phyloP scores from a whole-genome alignment of 2,888 invertebrate genomes.

The Spicauda simplicius region DNA sequence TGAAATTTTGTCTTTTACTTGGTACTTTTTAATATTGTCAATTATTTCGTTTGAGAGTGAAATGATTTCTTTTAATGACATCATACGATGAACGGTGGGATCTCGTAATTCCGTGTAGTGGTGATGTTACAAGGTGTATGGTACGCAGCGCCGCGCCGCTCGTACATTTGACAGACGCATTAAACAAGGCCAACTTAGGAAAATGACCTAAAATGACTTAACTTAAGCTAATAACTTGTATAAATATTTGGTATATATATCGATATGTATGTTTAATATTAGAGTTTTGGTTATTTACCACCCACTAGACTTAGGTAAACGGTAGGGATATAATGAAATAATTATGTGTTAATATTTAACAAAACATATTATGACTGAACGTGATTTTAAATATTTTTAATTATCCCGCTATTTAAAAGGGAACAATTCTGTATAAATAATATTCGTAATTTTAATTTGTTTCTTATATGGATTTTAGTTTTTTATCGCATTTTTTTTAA shows the following conservation, averaged over 20 bases:
- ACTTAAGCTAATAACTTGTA: slow-evolving; percentile 85
- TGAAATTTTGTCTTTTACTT: slow-evolving; percentile 61
- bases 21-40: slow-evolving; percentile 54
- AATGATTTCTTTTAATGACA: slow-evolving; percentile 79
- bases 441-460: slow-evolving; percentile 83
- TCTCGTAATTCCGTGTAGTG: slow-evolving; percentile 51
- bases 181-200: slow-evolving; percentile 81
- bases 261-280: slow-evolving; percentile 84
- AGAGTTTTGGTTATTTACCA: slow-evolving; percentile 84
- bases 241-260: slow-evolving; percentile 84
- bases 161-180: slow-evolving; percentile 77
- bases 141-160: slow-evolving; percentile 47
- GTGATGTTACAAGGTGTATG: slow-evolving; percentile 42
- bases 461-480: slow-evolving; percentile 82
- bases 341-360: slow-evolving; percentile 83
- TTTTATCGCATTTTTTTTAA: slow-evolving; percentile 78
- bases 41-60: slow-evolving; percentile 50
- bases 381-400: slow-evolving; percentile 78
- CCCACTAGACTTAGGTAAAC: slow-evolving; percentile 83
- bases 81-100: slow-evolving; percentile 48
- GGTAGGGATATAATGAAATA: slow-evolving; percentile 80
- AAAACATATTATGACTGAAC: slow-evolving; percentile 82
- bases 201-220: slow-evolving; percentile 82
- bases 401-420: slow-evolving; percentile 72
- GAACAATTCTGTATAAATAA: slow-evolving; percentile 78